A percentile compares a stretch with the other conserved stretches of the same genome.
Conservation (phyloP, 1,140 invertebrate species). For the Drosophila simulans region DNA sequence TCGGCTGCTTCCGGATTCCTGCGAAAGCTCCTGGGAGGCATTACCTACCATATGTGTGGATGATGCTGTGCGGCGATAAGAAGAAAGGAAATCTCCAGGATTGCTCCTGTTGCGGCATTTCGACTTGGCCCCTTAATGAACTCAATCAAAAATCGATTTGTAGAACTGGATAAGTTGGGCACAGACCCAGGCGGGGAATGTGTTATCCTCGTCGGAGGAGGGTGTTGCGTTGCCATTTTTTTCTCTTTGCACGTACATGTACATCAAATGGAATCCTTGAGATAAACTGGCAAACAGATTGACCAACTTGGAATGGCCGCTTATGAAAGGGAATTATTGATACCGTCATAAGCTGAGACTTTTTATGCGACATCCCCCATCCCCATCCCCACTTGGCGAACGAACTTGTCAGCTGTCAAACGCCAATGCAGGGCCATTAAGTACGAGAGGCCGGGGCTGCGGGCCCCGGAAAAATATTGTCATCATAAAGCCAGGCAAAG, state of each 20-base stretch:
- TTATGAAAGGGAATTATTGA: constrained; percentile 81
- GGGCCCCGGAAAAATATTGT: constrained; percentile 71
- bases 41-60: constrained; percentile 49
- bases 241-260: not conserved
- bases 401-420: constrained; percentile 83
- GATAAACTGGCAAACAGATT: constrained; percentile 73
- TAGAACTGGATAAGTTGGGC: constrained; percentile 46
- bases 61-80: constrained; percentile 56
- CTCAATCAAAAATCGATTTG: constrained; percentile 85
- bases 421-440: constrained; percentile 77
- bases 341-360: constrained; percentile 61
- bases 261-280: constrained; percentile 82
- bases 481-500: constrained; percentile 84
- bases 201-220: constrained; percentile 3
- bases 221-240: not conserved
- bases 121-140: constrained; percentile 75
- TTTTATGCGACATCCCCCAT: constrained; percentile 23
- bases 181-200: not conserved
- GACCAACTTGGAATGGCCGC: constrained; percentile 29
- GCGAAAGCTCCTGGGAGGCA: constrained; percentile 68
- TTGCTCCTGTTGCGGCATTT: constrained; percentile 32
- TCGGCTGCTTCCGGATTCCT: constrained; percentile 1
- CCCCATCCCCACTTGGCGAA: constrained; percentile 35
- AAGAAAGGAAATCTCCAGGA: not conserved
- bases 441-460: constrained; percentile 49